Percentiles rank a stretch among this genome's conserved stretches.
phyloP scores from a whole-genome alignment of 2,888 invertebrate species.

The Antheraea assamensis region DNA sequence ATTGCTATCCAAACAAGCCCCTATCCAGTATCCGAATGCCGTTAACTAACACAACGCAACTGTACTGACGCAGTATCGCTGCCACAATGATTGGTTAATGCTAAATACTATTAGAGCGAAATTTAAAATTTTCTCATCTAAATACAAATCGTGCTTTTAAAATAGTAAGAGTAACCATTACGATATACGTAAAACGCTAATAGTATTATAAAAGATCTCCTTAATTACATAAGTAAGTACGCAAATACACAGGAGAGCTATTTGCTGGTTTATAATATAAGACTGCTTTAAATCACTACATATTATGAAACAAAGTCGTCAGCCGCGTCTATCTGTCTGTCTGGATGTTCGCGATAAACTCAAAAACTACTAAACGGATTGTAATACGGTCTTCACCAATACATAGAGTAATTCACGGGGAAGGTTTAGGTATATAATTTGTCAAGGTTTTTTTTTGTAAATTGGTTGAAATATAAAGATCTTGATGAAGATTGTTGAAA shows the following conservation, averaged over 20 bases:
- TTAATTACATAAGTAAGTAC: background rate
- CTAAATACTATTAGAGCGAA: background rate
- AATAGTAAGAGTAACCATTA: background rate
- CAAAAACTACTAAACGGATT: too few relatives aligned
- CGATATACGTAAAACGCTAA: background rate
- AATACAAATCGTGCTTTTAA: background rate
- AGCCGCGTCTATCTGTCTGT: too few relatives aligned
- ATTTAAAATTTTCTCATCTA: background rate
- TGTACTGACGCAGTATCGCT: constrained; percentile 69
- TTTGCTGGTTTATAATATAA: background rate
- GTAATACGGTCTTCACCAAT: too few relatives aligned
- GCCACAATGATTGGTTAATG: constrained; percentile 57
- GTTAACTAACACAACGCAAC: constrained; percentile 71
- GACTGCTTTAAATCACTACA: background rate
- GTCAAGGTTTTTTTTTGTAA: too few relatives aligned
- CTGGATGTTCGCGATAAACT: too few relatives aligned
- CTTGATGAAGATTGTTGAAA: too few relatives aligned
- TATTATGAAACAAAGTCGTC: too few relatives aligned
- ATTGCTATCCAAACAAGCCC: constrained; percentile 66
- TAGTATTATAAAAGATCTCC: background rate
- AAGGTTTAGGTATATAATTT: too few relatives aligned
- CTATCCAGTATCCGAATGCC: constrained; percentile 75
- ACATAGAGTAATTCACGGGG: too few relatives aligned
- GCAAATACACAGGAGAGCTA: background rate
- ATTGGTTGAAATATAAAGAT: too few relatives aligned